Evolutionary conservation across 2,797 vertebrate genomes (phyloP).

Genomic region (Poecilia picta): DNA sequence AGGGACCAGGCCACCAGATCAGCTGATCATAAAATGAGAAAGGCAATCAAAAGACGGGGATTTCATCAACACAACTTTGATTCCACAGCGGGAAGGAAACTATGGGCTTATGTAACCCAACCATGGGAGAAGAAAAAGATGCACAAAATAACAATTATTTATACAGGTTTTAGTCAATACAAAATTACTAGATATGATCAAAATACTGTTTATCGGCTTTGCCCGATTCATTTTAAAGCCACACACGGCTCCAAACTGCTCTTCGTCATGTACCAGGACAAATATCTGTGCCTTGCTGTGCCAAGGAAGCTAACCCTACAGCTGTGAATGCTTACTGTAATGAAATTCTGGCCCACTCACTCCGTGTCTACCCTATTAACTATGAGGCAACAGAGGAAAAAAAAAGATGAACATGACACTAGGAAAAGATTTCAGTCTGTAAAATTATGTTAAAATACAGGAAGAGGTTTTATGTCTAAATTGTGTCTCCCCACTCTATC

Average conservation of each 20-base stretch:
- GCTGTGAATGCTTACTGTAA: constrained; percentile 19
- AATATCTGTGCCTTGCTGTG: constrained; percentile 26
- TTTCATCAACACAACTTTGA: constrained; percentile 14
- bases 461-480: neutral
- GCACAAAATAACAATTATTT: constrained; percentile 20
- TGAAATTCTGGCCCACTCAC: constrained; percentile 17
- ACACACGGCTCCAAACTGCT: constrained; percentile 47
- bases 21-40: neutral
- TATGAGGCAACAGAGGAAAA: neutral
- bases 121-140: constrained; percentile 40
- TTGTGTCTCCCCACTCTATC: neutral
- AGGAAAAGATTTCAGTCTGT: neutral
- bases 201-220: constrained; percentile 35
- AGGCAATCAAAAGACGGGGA: neutral
- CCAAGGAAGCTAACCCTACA: constrained; percentile 43
- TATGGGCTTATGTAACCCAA: constrained; percentile 47
- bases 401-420: neutral
- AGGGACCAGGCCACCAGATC: constrained; percentile 13
- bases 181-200: constrained; percentile 44
- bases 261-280: constrained; percentile 48
- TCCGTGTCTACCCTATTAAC: constrained; percentile 17
- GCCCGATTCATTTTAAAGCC: constrained; percentile 35
- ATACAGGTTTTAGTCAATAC: constrained; percentile 2
- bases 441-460: neutral
- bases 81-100: neutral